Evolutionary conservation across 2,113 vertebrate species (phyloP).

Genomic region (Pedionomus torquatus): DNA sequence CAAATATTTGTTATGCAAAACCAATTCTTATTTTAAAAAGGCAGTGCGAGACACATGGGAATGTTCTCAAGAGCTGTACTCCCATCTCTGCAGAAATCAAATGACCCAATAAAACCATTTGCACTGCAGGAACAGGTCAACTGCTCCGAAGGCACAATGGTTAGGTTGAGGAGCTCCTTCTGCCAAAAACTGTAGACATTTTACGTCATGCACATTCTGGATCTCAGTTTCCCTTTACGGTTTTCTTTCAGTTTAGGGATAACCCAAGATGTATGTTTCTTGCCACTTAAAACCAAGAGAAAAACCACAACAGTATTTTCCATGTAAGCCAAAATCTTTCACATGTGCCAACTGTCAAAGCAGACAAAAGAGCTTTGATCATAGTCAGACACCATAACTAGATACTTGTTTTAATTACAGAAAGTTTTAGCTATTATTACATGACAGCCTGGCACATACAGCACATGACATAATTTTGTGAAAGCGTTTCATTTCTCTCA

Average conservation of each 20-base stretch:
- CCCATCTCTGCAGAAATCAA: background rate
- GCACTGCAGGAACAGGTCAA: background rate
- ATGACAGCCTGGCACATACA: slow-evolving; percentile 37
- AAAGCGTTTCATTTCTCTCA: slow-evolving; percentile 47
- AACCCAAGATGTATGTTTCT: slow-evolving; percentile 19
- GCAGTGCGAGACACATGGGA: background rate
- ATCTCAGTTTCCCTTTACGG: slow-evolving; percentile 34
- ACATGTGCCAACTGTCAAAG: slow-evolving; percentile 59
- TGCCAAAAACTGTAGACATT: slow-evolving; percentile 39
- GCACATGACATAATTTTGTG: slow-evolving; percentile 60
- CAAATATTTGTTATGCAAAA: slow-evolving; percentile 39
- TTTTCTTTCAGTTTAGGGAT: slow-evolving; percentile 59
- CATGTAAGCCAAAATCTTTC: slow-evolving; percentile 59
- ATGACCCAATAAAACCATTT: background rate
- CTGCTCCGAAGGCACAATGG: background rate
- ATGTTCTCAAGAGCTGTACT: background rate
- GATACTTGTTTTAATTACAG: slow-evolving; percentile 72
- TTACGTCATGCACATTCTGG: slow-evolving; percentile 6
- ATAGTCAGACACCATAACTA: slow-evolving; percentile 64
- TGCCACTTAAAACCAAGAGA: slow-evolving; percentile 57
- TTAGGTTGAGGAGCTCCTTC: background rate
- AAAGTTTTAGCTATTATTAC: slow-evolving; percentile 67
- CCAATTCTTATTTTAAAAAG: background rate
- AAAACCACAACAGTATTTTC: slow-evolving; percentile 65
- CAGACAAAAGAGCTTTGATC: slow-evolving; percentile 73